Evolutionary conservation across 2,797 vertebrate species (phyloP).

Genomic region (Antrozous pallidus): DNA sequence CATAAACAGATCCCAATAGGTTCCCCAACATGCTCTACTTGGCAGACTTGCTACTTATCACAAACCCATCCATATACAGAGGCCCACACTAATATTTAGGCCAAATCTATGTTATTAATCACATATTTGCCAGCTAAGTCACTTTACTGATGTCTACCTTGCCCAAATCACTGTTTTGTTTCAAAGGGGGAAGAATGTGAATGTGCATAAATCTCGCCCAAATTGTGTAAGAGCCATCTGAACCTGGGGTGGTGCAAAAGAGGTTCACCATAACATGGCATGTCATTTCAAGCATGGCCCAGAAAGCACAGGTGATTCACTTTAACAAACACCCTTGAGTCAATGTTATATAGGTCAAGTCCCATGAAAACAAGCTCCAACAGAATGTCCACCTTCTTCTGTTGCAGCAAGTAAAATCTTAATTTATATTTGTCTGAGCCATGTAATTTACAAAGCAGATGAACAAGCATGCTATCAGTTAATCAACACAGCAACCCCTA

Average conservation of each 20-base stretch:
- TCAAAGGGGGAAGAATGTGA: constrained; percentile 44
- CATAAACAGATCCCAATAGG: background rate
- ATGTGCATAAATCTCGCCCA: constrained; percentile 34
- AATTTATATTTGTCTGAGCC: constrained; percentile 34
- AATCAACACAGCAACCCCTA: constrained; percentile 24
- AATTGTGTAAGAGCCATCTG: constrained; percentile 55
- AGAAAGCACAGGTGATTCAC: constrained; percentile 60
- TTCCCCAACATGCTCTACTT: constrained; percentile 25
- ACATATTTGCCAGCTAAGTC: constrained; percentile 63
- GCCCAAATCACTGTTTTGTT: constrained; percentile 59
- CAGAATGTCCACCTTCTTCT: constrained; percentile 16
- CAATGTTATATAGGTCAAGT: constrained; percentile 56
- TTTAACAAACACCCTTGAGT: constrained; percentile 50
- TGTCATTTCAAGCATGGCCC: constrained; percentile 49
- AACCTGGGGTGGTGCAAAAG: constrained; percentile 21
- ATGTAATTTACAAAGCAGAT: constrained; percentile 54
- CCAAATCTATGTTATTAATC: constrained; percentile 62
- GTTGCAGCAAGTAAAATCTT: constrained; percentile 57
- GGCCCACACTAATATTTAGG: constrained; percentile 35
- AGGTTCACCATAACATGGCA: background rate
- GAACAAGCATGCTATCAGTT: background rate
- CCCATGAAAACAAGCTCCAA: constrained; percentile 51
- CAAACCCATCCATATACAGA: constrained; percentile 5
- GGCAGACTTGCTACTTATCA: constrained; percentile 45
- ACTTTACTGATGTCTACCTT: constrained; percentile 38